Percentiles rank a stretch among this genome's conserved stretches.
Evolutionary conservation across 2,113 vertebrate genomes (phyloP).

Genomic region (Eurypyga helias): DNA sequence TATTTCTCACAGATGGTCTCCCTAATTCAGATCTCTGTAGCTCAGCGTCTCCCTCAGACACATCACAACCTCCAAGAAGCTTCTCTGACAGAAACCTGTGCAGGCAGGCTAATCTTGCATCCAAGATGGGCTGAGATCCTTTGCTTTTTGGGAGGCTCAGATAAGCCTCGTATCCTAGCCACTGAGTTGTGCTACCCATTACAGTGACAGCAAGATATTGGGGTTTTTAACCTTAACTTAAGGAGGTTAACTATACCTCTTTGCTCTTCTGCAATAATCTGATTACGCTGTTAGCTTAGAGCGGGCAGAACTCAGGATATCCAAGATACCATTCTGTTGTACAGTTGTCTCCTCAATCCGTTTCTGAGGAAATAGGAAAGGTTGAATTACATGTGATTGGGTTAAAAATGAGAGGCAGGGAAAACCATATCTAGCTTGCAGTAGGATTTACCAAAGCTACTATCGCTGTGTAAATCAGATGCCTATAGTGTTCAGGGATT

Average conservation of each 20-base stretch:
- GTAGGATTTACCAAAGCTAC: not conserved
- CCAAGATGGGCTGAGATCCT: not conserved
- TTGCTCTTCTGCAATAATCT: conserved; percentile 81
- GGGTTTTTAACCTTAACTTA: not conserved
- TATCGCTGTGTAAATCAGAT: not conserved
- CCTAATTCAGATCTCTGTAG: not conserved
- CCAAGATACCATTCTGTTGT: conserved; percentile 75
- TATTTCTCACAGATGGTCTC: not conserved
- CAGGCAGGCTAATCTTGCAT: not conserved
- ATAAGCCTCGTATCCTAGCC: not conserved
- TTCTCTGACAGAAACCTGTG: not conserved
- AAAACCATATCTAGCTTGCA: not conserved
- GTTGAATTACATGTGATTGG: not conserved
- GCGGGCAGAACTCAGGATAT: conserved; percentile 77
- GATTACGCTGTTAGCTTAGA: conserved; percentile 73
- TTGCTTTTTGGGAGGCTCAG: not conserved
- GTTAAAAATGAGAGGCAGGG: not conserved
- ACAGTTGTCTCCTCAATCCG: conserved; percentile 74
- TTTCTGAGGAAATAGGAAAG: conserved; percentile 78
- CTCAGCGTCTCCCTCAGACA: not conserved
- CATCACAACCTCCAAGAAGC: not conserved
- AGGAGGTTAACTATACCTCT: conserved; percentile 76
- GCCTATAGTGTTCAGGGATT: not conserved
- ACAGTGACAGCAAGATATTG: not conserved
- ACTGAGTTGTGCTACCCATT: not conserved